Conservation (phyloP, 1,140 invertebrate genomes). For the Camponotus floridanus region DNA sequence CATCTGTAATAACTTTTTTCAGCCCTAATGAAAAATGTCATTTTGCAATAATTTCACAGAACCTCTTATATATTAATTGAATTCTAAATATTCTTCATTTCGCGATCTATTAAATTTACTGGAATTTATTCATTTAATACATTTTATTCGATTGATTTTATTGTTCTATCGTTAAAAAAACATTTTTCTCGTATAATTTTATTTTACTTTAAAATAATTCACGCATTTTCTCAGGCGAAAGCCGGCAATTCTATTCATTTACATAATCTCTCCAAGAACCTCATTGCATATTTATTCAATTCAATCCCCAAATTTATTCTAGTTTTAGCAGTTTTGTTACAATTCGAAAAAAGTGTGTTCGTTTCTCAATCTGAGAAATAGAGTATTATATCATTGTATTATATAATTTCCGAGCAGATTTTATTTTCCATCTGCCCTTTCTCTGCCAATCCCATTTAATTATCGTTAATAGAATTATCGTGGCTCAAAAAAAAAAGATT, state of each 20-base stretch:
- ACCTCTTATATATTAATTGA: neutral
- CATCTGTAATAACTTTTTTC: neutral
- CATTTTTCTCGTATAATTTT: slow-evolving; percentile 13
- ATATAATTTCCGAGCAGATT: neutral
- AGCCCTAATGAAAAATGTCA: neutral
- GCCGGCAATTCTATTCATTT: slow-evolving; percentile 29
- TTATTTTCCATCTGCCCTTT: neutral
- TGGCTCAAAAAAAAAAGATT: neutral
- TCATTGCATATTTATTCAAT: slow-evolving; percentile 38
- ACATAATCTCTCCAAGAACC: slow-evolving; percentile 5
- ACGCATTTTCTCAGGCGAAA: slow-evolving; percentile 14
- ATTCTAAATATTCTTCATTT: neutral
- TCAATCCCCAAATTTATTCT: neutral
- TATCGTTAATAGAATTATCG: neutral
- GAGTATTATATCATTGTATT: neutral
- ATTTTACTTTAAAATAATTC: slow-evolving; percentile 36
- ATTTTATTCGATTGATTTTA: neutral
- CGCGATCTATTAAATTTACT: neutral
- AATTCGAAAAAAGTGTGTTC: neutral
- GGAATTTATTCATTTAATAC: neutral
- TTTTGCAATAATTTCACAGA: neutral
- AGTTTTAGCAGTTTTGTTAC: neutral
- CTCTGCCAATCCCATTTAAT: neutral
- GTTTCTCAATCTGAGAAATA: neutral
- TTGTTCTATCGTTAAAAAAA: neutral